Percentiles rank a stretch among this genome's conserved stretches.
Evolutionary conservation across 2,113 vertebrate species (phyloP).

Genomic region (Indri indri): DNA sequence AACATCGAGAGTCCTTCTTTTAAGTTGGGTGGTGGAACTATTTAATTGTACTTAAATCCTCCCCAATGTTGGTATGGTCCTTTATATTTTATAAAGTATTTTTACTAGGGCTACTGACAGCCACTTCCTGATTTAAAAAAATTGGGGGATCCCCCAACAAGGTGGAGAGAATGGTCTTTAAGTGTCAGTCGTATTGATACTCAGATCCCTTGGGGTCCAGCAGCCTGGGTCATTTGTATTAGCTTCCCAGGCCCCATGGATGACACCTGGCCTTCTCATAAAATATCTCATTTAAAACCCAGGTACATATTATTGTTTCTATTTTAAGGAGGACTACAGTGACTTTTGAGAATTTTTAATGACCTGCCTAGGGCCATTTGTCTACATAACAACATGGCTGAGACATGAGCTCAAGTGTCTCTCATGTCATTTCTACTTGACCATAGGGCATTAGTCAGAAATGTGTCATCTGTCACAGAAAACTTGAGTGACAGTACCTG

Average conservation of each 20-base stretch:
- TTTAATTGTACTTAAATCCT: neutral
- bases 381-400: neutral
- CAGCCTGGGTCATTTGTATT: neutral
- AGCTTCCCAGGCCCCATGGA: neutral
- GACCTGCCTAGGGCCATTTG: neutral
- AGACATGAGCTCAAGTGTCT: neutral
- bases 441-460: neutral
- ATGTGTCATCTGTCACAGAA: neutral
- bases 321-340: neutral
- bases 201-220: no score
- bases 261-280: neutral
- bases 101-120: neutral
- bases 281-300: conserved; percentile 25
- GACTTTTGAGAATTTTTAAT: neutral
- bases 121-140: neutral
- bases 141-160: neutral
- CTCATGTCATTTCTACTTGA: neutral
- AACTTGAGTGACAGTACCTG: neutral
- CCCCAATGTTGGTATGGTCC: neutral
- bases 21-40: neutral
- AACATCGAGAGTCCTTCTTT: neutral
- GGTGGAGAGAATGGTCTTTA: neutral
- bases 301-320: neutral
- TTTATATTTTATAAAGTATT: neutral
- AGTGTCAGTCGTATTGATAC: neutral